phyloP scores from a whole-genome alignment of 2,113 vertebrate genomes.

The Nannospalax galili region DNA sequence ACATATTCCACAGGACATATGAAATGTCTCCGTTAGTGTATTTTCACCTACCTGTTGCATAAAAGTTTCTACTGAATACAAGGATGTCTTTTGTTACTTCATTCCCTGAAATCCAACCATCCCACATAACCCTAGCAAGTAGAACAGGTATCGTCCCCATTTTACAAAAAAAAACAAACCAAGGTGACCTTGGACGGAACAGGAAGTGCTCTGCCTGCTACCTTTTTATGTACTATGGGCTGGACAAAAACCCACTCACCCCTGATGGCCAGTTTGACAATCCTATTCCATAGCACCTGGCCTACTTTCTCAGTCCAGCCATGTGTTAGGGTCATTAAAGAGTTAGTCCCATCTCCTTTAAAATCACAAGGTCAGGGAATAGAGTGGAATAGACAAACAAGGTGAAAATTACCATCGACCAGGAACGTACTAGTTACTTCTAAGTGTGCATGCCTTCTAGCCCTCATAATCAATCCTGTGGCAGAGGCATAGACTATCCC shows the following conservation, averaged over 20 bases:
- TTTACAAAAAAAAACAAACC: background rate
- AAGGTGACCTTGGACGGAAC: background rate
- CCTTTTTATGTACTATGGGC: background rate
- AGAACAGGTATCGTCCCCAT: background rate
- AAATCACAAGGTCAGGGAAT: background rate
- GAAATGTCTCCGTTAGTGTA: background rate
- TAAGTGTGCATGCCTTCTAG: background rate
- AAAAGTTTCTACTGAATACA: background rate
- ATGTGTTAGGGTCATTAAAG: background rate
- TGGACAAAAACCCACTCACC: background rate
- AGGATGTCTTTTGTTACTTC: background rate
- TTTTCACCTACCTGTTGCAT: background rate
- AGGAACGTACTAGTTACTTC: background rate
- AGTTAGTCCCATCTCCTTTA: background rate
- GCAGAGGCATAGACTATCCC: background rate
- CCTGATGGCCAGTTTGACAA: background rate
- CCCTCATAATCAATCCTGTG: background rate
- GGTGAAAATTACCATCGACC: background rate
- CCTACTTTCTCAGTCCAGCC: background rate
- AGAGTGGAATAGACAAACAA: background rate
- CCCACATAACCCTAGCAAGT: background rate
- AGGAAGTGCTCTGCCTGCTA: background rate
- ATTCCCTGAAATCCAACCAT: conserved; percentile 1
- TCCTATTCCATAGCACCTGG: background rate
- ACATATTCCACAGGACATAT: background rate